Evolutionary conservation across 2,888 invertebrate genomes (phyloP), one percentile per base, ranked within the genome.

Genomic region (Cheilosia urbana): DNA sequence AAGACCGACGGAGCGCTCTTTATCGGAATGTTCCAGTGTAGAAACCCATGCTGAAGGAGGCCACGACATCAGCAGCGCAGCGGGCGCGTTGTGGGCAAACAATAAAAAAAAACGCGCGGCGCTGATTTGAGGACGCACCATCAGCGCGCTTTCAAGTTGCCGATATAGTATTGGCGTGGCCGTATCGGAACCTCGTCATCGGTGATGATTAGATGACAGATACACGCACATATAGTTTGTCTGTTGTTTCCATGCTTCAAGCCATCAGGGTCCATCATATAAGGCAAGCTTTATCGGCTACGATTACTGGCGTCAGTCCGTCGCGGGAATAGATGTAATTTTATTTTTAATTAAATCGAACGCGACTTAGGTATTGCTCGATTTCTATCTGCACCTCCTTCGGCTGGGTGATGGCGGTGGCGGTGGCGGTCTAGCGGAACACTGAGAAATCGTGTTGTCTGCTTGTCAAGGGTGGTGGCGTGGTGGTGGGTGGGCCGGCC

Each of bases 331-430:
- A 65, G 73, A 84, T 75, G 58, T 79, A 34, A 78, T 78, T 78
- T 51, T 72, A 58, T 79, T 79, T 79, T 79, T 84, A 84, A 83
- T 83, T 84, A 75, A 79, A 78, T 57, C 68, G 73, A 72, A 72
- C 49, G 72, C 60, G 68, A 51, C 68, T 68, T 69, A n/a, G n/a
- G n/a, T n/a, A 68, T 63, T 58, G 78, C 45, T 79, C 30, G 83
- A 79, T 84, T 63, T 68, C 55, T 84, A 84, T 84, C 79, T 63
- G 21, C 51, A 24, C 51, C 62, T 51, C 51, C 49, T n/a, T 17
- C 68, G 37, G 30, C 51, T 49, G 62, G 68, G 49, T 40, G 42
- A 24, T 42, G 17, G 40, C 58, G 75, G 55, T 69, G 55, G 60
- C 42, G n/a, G 45, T 17, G 45, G 60, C 42, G n/a, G 45, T 17